phyloP scores from a whole-genome alignment of 2,888 invertebrate genomes.

The Athalia rosae region DNA sequence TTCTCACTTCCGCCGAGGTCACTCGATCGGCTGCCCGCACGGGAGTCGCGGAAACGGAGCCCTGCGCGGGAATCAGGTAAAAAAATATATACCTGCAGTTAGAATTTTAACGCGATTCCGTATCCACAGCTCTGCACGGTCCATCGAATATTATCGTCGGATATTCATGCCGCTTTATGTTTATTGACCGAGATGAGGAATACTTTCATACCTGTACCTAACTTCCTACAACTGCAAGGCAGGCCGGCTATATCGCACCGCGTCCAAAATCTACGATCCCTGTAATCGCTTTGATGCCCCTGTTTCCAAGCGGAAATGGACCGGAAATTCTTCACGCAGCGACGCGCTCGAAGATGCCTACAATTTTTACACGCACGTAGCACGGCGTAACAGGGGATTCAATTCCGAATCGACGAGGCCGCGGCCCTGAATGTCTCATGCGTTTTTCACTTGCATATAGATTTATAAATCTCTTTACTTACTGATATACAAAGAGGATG shows the following conservation, averaged over 20 bases:
- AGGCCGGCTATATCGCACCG: neutral
- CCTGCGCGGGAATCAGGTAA: neutral
- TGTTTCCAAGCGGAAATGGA: constrained; percentile 30
- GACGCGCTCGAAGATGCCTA: neutral
- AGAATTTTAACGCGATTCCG: neutral
- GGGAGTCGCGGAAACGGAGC: no score
- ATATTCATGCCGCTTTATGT: neutral
- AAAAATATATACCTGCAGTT: no score
- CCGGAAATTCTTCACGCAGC: constrained; percentile 18
- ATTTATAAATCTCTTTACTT: no score
- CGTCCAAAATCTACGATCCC: constrained; percentile 19
- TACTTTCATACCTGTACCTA: constrained; percentile 3
- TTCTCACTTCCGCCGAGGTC: neutral
- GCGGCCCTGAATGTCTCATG: no score
- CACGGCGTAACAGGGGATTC: no score
- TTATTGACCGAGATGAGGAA: constrained; percentile 29
- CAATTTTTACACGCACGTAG: neutral
- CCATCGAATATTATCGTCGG: constrained; percentile 17
- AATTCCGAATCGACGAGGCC: neutral
- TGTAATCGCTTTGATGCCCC: constrained; percentile 11
- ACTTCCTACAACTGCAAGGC: no score
- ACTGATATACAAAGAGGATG: no score
- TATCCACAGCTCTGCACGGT: constrained; percentile 5
- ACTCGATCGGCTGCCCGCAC: no score
- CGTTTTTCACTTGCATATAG: no score